phyloP scores from a whole-genome alignment of 2,113 vertebrate genomes.

The Cettia cetti region DNA sequence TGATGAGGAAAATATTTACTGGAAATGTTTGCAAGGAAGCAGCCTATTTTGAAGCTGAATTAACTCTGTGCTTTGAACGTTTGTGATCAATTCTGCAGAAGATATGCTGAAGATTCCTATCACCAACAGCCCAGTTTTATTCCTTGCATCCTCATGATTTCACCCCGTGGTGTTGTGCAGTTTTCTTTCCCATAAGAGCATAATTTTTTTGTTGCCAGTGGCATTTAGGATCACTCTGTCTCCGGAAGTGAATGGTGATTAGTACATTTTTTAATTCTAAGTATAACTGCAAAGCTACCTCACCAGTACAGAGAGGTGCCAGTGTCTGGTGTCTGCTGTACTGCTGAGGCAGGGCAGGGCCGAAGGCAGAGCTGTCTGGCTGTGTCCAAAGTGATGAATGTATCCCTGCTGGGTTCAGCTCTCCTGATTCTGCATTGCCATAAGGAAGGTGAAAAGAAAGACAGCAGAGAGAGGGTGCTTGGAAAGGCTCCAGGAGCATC shows the following conservation, averaged over 20 bases:
- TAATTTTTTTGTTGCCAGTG: neutral
- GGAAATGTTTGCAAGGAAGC: neutral
- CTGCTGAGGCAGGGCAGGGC: neutral
- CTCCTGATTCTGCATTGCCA: neutral
- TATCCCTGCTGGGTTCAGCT: neutral
- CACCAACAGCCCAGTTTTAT: neutral
- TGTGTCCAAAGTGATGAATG: fast-evolving
- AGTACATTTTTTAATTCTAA: neutral
- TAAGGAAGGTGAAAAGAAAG: neutral
- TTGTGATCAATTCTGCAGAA: neutral
- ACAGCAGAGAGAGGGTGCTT: neutral
- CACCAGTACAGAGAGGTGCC: too few relatives aligned
- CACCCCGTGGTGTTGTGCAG: neutral
- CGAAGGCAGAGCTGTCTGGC: fast-evolving
- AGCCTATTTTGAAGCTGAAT: neutral
- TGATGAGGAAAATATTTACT: neutral
- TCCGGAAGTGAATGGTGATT: neutral
- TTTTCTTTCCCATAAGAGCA: neutral
- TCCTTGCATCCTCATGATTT: neutral
- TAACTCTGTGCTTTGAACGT: neutral
- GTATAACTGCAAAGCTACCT: neutral
- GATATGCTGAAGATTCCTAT: neutral
- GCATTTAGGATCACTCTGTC: neutral
- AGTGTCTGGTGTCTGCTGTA: neutral
- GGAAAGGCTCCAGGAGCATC: neutral